Conservation (phyloP, 2,888 invertebrate species). For the Drosophila kanekoi region DNA sequence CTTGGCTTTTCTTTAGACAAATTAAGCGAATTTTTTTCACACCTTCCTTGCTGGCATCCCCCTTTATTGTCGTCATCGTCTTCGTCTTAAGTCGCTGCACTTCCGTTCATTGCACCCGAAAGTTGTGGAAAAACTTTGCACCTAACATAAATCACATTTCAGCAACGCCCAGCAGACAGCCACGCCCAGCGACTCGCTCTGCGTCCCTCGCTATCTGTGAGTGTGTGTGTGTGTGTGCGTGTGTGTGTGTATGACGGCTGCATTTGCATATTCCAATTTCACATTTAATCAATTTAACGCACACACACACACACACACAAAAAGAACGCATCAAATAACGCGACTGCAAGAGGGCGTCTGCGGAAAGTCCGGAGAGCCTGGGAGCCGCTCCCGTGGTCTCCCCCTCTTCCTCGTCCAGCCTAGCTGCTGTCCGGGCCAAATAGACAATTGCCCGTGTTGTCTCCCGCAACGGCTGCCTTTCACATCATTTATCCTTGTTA, state of each 20-base stretch:
- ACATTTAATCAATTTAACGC: constrained; percentile 74
- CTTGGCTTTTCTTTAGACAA: constrained; percentile 74
- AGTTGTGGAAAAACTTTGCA: constrained; percentile 74
- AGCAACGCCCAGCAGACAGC: constrained; percentile 43
- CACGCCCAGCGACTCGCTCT: constrained; percentile 52
- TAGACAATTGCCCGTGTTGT: constrained; percentile 50
- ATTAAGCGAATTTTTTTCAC: constrained; percentile 71
- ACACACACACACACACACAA: constrained; percentile 40
- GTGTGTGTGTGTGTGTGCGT: constrained; percentile 15
- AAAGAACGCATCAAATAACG: constrained; percentile 41
- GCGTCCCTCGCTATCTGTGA: neutral
- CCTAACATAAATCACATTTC: constrained; percentile 75
- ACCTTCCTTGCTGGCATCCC: constrained; percentile 46
- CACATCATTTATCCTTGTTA: constrained; percentile 83
- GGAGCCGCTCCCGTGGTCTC: neutral
- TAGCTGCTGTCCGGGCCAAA: constrained; percentile 21
- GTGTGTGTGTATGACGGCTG: constrained; percentile 40
- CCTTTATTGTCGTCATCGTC: constrained; percentile 56
- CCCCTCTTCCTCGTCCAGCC: neutral
- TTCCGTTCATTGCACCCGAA: constrained; percentile 75
- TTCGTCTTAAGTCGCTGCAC: constrained; percentile 62
- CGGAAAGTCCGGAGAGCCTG: constrained; percentile 6
- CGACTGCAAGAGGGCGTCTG: constrained; percentile 15
- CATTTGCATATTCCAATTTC: constrained; percentile 76
- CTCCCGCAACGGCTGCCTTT: constrained; percentile 49